A percentile compares a stretch with the other conserved stretches of the same genome.
Evolutionary conservation across 2,113 vertebrate species (phyloP).

Genomic region (Pelmatolapia mariae): DNA sequence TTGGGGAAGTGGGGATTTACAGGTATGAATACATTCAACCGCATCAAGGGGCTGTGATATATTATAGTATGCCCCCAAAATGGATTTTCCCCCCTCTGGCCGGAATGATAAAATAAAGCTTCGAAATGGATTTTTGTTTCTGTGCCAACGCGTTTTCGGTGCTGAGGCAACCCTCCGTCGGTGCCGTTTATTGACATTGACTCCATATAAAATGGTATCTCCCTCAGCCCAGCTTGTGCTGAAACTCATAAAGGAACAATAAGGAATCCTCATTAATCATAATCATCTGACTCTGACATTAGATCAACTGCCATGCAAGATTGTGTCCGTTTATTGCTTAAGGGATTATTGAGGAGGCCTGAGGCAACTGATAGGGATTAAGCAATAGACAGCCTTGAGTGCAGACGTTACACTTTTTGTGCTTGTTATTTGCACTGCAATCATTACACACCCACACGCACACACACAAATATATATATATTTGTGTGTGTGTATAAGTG

Average conservation of each 20-base stretch:
- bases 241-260: conserved; percentile 75
- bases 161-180: conserved; percentile 35
- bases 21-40: conserved; percentile 39
- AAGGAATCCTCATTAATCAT: conserved; percentile 71
- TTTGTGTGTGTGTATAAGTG: background rate
- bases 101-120: conserved; percentile 55
- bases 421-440: conserved; percentile 4
- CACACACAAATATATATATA: background rate
- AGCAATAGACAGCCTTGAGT: conserved; percentile 13
- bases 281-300: conserved; percentile 61
- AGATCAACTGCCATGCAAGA: conserved; percentile 60
- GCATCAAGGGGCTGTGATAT: conserved; percentile 27
- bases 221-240: conserved; percentile 51
- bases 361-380: conserved; percentile 58
- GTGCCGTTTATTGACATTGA: conserved; percentile 45
- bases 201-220: conserved; percentile 60
- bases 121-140: conserved; percentile 54
- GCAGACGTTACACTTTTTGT: conserved; percentile 36
- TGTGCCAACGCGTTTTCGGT: conserved; percentile 35
- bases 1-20: conserved; percentile 12
- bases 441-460: background rate
- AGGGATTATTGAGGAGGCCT: conserved; percentile 63
- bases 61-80: conserved; percentile 42
- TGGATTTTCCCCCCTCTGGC: conserved; percentile 42
- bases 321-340: conserved; percentile 61